Evolutionary conservation across 2,797 vertebrate genomes (phyloP).

Genomic region (Acanthiza pusilla): DNA sequence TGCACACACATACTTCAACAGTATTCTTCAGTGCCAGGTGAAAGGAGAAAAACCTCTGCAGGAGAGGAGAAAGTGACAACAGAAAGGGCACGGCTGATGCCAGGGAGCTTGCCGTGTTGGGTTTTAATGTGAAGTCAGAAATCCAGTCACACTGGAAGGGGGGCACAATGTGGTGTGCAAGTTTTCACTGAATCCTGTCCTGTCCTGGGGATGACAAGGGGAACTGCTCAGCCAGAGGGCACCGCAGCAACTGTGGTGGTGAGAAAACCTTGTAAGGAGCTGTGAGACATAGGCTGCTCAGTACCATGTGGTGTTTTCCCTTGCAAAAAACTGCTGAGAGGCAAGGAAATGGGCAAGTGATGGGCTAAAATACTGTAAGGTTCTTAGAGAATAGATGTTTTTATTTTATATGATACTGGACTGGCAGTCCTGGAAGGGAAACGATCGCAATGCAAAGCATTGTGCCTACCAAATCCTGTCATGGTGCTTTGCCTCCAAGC

Average conservation of each 20-base stretch:
- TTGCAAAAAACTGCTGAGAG: not conserved
- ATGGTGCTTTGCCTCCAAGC: fast-evolving
- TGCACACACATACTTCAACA: not conserved
- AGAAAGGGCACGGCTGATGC: not conserved
- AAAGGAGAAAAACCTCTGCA: not conserved
- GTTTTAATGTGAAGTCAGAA: not conserved
- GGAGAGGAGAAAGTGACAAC: not conserved
- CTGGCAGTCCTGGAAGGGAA: not conserved
- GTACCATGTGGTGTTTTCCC: not conserved
- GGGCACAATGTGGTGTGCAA: fast-evolving
- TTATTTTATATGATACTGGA: not conserved
- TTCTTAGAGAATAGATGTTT: not conserved
- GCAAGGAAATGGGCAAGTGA: not conserved
- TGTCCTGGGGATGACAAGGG: not conserved
- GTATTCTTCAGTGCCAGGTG: not conserved
- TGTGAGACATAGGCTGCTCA: fast-evolving
- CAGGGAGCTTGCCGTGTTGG: not conserved
- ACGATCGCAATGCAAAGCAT: not conserved
- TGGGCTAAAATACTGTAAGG: not conserved
- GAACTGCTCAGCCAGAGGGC: not conserved
- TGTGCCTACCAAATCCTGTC: not conserved
- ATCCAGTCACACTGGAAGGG: not conserved
- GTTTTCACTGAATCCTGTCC: fast-evolving
- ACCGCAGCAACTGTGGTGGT: fast-evolving
- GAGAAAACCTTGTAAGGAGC: not conserved